Evolutionary conservation across 1,140 invertebrate genomes (phyloP), one percentile per base, ranked within the genome.

Genomic region (Diorhabda elongata): DNA sequence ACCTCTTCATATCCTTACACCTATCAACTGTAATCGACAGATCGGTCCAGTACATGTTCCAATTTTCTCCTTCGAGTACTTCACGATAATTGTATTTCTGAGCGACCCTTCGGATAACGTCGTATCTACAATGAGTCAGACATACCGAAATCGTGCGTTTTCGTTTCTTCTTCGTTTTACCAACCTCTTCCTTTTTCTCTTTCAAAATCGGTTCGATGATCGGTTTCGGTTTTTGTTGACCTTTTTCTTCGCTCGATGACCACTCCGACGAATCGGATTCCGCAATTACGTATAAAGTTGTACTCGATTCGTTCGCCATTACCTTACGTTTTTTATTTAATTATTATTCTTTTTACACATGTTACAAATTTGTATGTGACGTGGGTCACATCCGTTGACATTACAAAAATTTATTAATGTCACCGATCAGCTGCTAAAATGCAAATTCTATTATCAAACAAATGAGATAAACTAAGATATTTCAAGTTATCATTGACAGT

Each of bases 1-100:
- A 96, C 68, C 92, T 86, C 80, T 94, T 94, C 92, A 97, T 93
- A 69, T 94, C 91, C 81, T 94, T 93, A 3, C 91, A 91, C 63
- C 91, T 82, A 74, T 95, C 93, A 1, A 94, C 84, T 11, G 91
- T 89, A 5, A 95, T 88, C 68, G 91, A 91, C 66, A 89, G 85
- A 79, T 96, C 94, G 0, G 92, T 94, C 94, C 94, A 97, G 74
- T 90, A 92, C 41, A 97, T 85, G 79, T 94, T 93, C 94, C 94
- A 97, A 65, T 88, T 86, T 44, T 93, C 91, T 47, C 89, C 87
- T 74, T 93, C 91, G 3, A 84, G 84, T 0, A 94, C 92, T 80
- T 94, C 89, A 69, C 87, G 88, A 84, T 93, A 94, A 2, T 91
- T 91, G 73, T 90, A 88, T 67, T 87, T 86, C 63, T 87, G 84